A percentile compares a stretch with the other conserved stretches of the same genome.
Evolutionary conservation across 37 sponge, comb jelly and placozoan species (phyloP).

Genomic region (Oopsacas minuta): DNA sequence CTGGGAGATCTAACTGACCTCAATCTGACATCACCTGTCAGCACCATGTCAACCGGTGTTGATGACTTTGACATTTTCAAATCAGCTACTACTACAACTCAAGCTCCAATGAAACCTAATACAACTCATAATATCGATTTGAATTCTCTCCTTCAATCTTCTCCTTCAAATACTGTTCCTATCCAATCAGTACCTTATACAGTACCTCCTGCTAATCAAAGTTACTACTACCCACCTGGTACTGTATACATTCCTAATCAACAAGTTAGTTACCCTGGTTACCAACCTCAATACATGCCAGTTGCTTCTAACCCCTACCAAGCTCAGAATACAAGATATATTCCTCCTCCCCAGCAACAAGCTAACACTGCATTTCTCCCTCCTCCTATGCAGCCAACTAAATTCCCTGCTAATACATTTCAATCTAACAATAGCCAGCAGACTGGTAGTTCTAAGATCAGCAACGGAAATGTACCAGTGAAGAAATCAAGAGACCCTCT

Average conservation of each 20-base stretch:
- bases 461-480: neutral
- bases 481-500: neutral
- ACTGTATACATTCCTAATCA: neutral
- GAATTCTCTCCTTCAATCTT: neutral
- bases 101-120: too few species aligned
- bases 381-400: neutral
- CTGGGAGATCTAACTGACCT: neutral
- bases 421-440: neutral
- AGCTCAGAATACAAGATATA: neutral
- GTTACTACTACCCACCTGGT: neutral
- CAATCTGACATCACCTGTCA: neutral
- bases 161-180: neutral
- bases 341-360: neutral
- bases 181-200: neutral
- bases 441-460: neutral
- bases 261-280: neutral
- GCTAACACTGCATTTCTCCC: neutral
- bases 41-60: neutral
- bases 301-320: neutral
- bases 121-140: neutral
- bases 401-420: neutral
- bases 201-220: neutral
- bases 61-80: slow-evolving; percentile 1
- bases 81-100: neutral
- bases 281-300: neutral